These are phyloP conservation scores for Colletes gigas DNA, from an alignment of 1,140 invertebrate species.

Conservation along the genomic window DNA sequence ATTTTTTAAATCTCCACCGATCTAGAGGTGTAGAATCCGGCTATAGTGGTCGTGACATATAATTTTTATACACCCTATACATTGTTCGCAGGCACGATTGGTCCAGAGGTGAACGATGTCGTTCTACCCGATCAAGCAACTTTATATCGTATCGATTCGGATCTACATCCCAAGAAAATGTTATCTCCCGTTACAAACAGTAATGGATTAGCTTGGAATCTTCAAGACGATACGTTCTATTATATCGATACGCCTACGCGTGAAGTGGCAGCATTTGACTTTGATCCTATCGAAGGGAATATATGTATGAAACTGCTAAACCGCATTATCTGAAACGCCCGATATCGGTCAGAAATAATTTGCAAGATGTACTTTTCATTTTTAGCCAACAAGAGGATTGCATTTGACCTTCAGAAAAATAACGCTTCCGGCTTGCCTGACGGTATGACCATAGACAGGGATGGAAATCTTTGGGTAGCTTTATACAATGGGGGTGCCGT, in stretches of 20 bases:
- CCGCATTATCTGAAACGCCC: background rate
- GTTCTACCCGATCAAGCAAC: conserved; percentile 76
- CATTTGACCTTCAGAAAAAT: conserved; percentile 69
- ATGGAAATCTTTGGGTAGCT: conserved; percentile 86
- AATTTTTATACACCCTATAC: background rate
- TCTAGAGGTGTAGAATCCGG: too few relatives aligned
- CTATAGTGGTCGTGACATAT: too few relatives aligned
- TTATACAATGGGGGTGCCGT: conserved; percentile 82
- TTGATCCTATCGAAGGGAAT: conserved; percentile 77
- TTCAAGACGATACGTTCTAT: conserved; percentile 86
- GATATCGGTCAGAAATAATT: background rate
- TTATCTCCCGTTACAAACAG: conserved; percentile 85
- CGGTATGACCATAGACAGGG: conserved; percentile 87
- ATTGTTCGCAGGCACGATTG: conserved; percentile 85
- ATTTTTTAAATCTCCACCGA: too few relatives aligned
- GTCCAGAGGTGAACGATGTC: conserved; percentile 82
- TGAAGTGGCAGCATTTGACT: conserved; percentile 88
- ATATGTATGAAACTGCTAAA: conserved; percentile 78
- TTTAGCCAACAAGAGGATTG: conserved; percentile 65
- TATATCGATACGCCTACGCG: conserved; percentile 88
- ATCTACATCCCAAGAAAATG: conserved; percentile 71
- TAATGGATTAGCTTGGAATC: conserved; percentile 91
- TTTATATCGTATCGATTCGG: conserved; percentile 82
- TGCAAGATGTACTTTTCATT: conserved; percentile 10
- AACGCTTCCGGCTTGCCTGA: conserved; percentile 83